Base-by-base conservation (phyloP, 2,113 vertebrate genomes). In the Apistogramma diplotaenia region DNA sequence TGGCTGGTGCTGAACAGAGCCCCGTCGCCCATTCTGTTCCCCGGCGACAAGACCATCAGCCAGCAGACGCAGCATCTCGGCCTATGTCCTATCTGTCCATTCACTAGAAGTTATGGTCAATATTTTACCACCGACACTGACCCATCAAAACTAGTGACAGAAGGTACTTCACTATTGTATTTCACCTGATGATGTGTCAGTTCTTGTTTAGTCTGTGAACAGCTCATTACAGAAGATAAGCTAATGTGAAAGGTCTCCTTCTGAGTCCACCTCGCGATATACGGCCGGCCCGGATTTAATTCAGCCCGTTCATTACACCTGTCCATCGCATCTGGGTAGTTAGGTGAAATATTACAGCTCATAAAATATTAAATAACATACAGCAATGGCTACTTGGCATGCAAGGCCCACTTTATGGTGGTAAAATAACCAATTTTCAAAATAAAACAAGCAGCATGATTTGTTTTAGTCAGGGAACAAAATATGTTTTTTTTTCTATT, bases 1-100 rank as follows among this genome's bases (percentile, higher is more conserved):
- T 93, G 92, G 91, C 92, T 93, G 92, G 86, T 94, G 92, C 83
- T 87, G 90, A 90, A 89, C 85, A 60, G 89, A 91, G 89, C 76
- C 85, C 82, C 7, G 67, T 81, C 37, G 62, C 77, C 87, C 79
- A 60, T 77, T 88, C 86, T 82, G 86, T 78, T 86, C 84, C 85
- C 78, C 15, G 43, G 74, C 15, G 40, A 78, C 82, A 73, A 51
- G 57, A 59, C 86, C 73, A 54, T 57, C 79, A 72, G 78, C 71
- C 77, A 27, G 57, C 16, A 59, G 78, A 84, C 73, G 46, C 78
- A 18, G 82, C 76, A 67, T 51, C 56, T 55, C 76, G 59, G 79
- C 75, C 81, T 11, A 4, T 43, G 57, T 74, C 76, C 73, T 62
- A 37, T 55, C 76, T 55, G 84, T 60, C 51, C 18, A 18, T 49